phyloP scores from a whole-genome alignment of 1,140 invertebrate genomes.

The Drosophila baimaii region DNA sequence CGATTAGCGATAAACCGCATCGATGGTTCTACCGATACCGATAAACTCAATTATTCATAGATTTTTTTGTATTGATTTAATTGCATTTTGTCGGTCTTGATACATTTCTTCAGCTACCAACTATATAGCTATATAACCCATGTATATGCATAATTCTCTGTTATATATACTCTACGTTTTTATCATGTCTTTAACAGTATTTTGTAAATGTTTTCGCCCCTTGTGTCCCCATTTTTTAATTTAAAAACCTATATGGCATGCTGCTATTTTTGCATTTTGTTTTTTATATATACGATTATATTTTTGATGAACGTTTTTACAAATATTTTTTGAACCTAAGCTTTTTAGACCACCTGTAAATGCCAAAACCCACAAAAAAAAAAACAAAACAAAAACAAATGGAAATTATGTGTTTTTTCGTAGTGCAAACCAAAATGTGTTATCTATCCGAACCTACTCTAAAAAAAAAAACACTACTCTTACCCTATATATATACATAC shows the following conservation, averaged over 20 bases:
- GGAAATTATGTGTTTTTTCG: conserved; percentile 24
- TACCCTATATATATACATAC: conserved; percentile 61
- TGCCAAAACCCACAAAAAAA: conserved; percentile 31
- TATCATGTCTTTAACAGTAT: conserved; percentile 54
- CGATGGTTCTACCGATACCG: conserved; percentile 33
- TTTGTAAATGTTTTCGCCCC: conserved; percentile 53
- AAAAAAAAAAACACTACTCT: conserved; percentile 36
- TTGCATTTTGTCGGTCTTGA: conserved; percentile 71
- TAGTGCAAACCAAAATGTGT: conserved; percentile 36
- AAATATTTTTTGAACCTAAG: conserved; percentile 15
- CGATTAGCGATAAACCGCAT: conserved; percentile 23
- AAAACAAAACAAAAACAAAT: conserved; percentile 26
- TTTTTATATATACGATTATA: conserved; percentile 43
- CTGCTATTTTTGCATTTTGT: conserved; percentile 52
- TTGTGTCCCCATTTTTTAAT: conserved; percentile 28
- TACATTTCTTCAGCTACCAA: conserved; percentile 47
- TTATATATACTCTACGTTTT: conserved; percentile 57
- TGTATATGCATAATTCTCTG: conserved; percentile 51
- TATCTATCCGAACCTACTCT: conserved; percentile 54
- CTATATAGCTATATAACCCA: conserved; percentile 41
- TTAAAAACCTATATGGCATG: conserved; percentile 44
- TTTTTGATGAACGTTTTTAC: conserved; percentile 35
- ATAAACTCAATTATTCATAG: conserved; percentile 57
- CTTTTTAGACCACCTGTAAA: conserved; percentile 49
- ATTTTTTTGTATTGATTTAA: conserved; percentile 46